phyloP scores from a whole-genome alignment of 2,113 vertebrate genomes.

The Zosterops hypoxanthus region DNA sequence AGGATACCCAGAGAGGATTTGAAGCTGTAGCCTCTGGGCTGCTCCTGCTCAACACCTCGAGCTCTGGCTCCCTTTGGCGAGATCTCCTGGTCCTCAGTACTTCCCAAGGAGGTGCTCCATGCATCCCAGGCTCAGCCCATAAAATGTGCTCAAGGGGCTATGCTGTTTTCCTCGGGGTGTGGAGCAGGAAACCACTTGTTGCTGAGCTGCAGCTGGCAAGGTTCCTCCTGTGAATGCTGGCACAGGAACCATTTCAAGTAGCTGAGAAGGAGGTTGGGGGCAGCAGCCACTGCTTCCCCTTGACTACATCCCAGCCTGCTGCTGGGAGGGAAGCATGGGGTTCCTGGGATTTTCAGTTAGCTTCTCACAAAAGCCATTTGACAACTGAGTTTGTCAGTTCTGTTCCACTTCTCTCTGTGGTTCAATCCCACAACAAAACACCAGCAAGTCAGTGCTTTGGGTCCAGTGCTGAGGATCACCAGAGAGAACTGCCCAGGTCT shows the following conservation, averaged over 20 bases:
- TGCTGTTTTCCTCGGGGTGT: background rate
- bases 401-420: accelerated
- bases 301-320: background rate
- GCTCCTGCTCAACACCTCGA: background rate
- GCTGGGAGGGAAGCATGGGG: accelerated
- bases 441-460: background rate
- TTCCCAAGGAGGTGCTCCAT: background rate
- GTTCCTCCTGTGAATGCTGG: background rate
- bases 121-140: background rate
- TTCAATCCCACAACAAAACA: background rate
- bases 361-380: background rate
- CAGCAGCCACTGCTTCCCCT: background rate
- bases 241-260: background rate
- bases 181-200: background rate
- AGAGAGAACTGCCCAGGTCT: background rate
- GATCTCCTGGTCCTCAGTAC: background rate
- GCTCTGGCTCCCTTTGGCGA: background rate
- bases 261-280: background rate
- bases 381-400: background rate
- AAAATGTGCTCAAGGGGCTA: background rate
- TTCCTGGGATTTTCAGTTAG: background rate
- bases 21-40: background rate
- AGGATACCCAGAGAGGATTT: background rate
- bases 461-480: background rate
- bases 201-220: background rate